phyloP scores from a whole-genome alignment of 2,888 invertebrate species.

The Boloria selene region DNA sequence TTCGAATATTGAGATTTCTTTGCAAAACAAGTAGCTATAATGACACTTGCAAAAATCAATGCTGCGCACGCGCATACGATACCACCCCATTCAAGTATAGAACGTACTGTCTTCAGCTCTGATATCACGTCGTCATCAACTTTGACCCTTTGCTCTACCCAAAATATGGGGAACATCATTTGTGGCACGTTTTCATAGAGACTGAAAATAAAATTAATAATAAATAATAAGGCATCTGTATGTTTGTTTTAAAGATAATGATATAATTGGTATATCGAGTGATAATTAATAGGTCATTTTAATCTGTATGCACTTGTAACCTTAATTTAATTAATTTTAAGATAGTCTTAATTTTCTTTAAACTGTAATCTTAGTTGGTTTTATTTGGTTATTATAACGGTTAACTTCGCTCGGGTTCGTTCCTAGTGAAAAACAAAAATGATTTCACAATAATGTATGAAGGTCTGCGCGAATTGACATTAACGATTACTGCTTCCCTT shows the following conservation, averaged over 20 bases:
- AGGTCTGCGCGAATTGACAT: too few relatives aligned
- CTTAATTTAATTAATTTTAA: too few relatives aligned
- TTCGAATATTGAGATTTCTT: conserved; percentile 52
- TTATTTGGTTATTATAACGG: too few relatives aligned
- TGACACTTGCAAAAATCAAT: conserved; percentile 76
- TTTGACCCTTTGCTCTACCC: conserved; percentile 88
- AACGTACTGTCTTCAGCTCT: conserved; percentile 72
- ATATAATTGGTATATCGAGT: too few relatives aligned
- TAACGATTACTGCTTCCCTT: too few relatives aligned
- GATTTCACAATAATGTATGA: too few relatives aligned
- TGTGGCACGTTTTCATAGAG: conserved; percentile 85
- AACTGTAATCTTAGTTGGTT: too few relatives aligned
- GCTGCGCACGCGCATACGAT: conserved; percentile 66
- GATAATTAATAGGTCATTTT: too few relatives aligned
- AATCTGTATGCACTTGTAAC: too few relatives aligned
- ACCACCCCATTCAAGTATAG: conserved; percentile 68
- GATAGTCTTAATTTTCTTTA: too few relatives aligned
- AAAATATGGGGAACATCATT: conserved; percentile 88
- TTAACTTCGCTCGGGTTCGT: too few relatives aligned
- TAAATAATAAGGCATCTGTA: background rate
- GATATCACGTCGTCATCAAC: conserved; percentile 81
- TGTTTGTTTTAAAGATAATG: background rate
- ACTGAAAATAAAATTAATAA: conserved; percentile 60
- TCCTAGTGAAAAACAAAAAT: too few relatives aligned
- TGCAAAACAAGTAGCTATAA: conserved; percentile 63